These are phyloP conservation scores for Silurus meridionalis DNA, from an alignment of 2,113 vertebrate genomes.

Conservation along the genomic window DNA sequence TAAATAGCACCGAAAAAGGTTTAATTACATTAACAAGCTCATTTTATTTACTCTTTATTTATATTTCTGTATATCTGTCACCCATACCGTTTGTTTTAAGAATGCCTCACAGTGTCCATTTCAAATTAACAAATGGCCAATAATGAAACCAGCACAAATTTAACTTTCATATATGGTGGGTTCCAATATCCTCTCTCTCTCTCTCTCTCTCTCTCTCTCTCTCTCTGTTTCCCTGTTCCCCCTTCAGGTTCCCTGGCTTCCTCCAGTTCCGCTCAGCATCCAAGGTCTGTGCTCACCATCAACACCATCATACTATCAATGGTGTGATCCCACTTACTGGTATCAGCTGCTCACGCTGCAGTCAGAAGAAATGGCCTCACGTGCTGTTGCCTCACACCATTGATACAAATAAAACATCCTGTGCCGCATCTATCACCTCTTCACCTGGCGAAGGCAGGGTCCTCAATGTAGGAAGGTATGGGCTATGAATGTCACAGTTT, in stretches of 20 bases:
- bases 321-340: conserved; percentile 76
- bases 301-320: conserved; percentile 90
- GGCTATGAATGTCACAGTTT: background rate
- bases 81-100: background rate
- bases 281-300: conserved; percentile 80
- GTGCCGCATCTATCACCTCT: conserved; percentile 64
- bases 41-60: background rate
- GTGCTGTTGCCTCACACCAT: conserved; percentile 65
- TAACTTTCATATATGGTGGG: background rate
- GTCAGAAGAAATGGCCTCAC: conserved; percentile 90
- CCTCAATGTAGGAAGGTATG: conserved; percentile 87
- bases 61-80: background rate
- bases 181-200: background rate
- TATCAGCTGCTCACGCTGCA: conserved; percentile 83
- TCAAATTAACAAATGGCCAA: background rate
- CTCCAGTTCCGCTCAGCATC: conserved; percentile 75
- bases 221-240: background rate
- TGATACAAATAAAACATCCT: conserved; percentile 63
- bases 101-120: background rate
- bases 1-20: background rate
- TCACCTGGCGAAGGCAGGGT: conserved; percentile 80
- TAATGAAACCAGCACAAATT: background rate
- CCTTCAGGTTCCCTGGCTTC: conserved; percentile 65
- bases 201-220: background rate
- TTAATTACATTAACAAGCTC: background rate